Conservation (phyloP, 2,888 invertebrate species). For the Clanis bilineata region DNA sequence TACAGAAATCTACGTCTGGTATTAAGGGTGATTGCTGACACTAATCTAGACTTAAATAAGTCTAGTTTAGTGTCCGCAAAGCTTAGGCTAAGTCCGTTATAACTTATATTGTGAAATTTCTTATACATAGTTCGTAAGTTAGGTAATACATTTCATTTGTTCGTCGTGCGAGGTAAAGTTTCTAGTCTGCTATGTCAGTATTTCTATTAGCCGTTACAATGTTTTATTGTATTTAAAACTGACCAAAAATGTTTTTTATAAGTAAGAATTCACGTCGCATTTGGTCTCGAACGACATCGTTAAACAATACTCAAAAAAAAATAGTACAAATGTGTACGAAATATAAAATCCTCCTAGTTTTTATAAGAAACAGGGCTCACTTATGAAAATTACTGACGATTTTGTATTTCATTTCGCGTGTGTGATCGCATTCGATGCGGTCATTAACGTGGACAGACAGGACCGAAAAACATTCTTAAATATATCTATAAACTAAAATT, state of each 20-base stretch:
- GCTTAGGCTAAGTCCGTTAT: not conserved
- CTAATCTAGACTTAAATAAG: not conserved
- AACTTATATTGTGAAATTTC: not conserved
- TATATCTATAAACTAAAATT: constrained; percentile 23
- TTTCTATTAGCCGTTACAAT: constrained; percentile 26
- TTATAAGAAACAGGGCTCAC: constrained; percentile 65
- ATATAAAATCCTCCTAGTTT: constrained; percentile 56
- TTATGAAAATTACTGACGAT: constrained; percentile 51
- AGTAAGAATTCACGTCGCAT: constrained; percentile 42
- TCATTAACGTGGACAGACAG: constrained; percentile 34
- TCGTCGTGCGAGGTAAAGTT: constrained; percentile 15
- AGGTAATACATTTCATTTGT: not conserved
- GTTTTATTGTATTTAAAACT: constrained; percentile 39
- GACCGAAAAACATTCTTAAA: constrained; percentile 31
- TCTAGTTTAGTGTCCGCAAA: not conserved
- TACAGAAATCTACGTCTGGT: too few relatives aligned
- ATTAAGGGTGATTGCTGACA: not conserved
- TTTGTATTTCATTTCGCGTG: constrained; percentile 52
- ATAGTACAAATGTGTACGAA: constrained; percentile 27
- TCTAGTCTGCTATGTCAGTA: constrained; percentile 55
- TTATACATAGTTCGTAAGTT: not conserved
- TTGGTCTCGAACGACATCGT: constrained; percentile 21
- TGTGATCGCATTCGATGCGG: constrained; percentile 27
- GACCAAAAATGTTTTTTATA: constrained; percentile 68
- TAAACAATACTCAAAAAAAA: constrained; percentile 25